These are phyloP conservation scores for Eupithecia insigniata DNA, from an alignment of 2,888 invertebrate genomes.

Conservation along the genomic window DNA sequence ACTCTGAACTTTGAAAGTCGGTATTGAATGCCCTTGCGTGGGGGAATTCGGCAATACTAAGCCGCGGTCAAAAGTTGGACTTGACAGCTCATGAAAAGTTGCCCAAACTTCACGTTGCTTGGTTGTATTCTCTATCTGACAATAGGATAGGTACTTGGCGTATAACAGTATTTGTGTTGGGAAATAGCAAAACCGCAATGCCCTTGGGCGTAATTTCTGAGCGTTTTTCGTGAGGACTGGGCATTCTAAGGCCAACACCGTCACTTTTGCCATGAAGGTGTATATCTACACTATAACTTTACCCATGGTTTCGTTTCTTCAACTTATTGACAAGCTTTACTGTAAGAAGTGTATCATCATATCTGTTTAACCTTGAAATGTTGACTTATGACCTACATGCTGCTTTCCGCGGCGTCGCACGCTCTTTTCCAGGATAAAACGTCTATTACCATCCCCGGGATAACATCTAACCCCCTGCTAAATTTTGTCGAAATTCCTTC, in stretches of 20 bases:
- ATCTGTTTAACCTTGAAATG: background rate
- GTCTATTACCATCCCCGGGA: too few species aligned
- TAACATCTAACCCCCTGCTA: too few species aligned
- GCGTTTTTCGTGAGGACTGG: slow-evolving; percentile 14
- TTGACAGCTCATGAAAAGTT: slow-evolving; percentile 36
- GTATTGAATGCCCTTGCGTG: slow-evolving; percentile 34
- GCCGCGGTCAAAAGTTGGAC: slow-evolving; percentile 35
- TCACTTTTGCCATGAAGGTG: slow-evolving; percentile 1
- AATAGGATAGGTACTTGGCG: slow-evolving; percentile 10
- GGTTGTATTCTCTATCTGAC: slow-evolving; percentile 12
- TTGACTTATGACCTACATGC: background rate
- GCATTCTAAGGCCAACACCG: slow-evolving; percentile 3
- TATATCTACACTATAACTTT: background rate
- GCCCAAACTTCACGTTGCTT: slow-evolving; percentile 14
- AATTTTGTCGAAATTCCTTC: too few species aligned
- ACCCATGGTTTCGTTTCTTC: background rate
- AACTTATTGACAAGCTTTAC: background rate
- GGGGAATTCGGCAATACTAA: slow-evolving; percentile 35
- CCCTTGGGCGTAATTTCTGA: slow-evolving; percentile 16
- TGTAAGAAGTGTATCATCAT: background rate
- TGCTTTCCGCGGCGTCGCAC: too few species aligned
- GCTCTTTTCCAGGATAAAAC: too few species aligned
- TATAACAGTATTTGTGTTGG: slow-evolving; percentile 6
- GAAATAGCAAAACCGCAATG: slow-evolving; percentile 10
- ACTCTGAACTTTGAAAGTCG: slow-evolving; percentile 30